Evolutionary conservation across 2,113 vertebrate genomes (phyloP).

Genomic region (Odocoileus hemionus): DNA sequence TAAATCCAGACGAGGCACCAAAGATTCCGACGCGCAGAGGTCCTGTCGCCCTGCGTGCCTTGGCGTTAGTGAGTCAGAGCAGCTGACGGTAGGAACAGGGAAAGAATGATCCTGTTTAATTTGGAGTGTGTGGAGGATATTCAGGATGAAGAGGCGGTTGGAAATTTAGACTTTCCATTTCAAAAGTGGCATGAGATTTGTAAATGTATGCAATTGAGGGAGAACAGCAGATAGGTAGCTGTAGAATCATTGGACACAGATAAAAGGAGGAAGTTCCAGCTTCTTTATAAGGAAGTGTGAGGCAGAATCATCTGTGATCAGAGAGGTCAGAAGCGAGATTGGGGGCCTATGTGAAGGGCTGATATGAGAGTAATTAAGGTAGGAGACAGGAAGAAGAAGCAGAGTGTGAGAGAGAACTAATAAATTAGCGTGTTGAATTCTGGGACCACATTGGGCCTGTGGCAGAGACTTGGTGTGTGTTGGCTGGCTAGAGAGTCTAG

Average conservation of each 20-base stretch:
- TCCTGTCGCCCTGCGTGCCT: rapidly evolving
- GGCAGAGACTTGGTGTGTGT: rapidly evolving
- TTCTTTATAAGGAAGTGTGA: neutral
- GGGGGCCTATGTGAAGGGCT: neutral
- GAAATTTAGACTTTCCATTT: neutral
- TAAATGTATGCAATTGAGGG: neutral
- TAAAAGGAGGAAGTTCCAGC: neutral
- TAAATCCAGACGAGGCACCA: neutral
- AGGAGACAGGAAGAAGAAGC: neutral
- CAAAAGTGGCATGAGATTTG: neutral
- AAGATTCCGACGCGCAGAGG: neutral
- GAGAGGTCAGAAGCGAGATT: neutral
- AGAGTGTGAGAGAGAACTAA: neutral
- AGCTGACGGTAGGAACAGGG: neutral
- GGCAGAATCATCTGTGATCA: neutral
- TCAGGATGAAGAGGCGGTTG: neutral
- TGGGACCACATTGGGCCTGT: rapidly evolving
- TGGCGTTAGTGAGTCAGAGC: rapidly evolving
- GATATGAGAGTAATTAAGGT: neutral
- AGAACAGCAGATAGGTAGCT: neutral
- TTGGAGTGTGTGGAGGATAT: neutral
- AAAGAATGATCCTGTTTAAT: neutral
- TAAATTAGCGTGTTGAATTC: rapidly evolving
- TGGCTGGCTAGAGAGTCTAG: neutral
- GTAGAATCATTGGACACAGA: neutral